These are phyloP conservation scores for Eulemur albifrons DNA, from an alignment of 2,797 vertebrate species.

Conservation along the genomic window DNA sequence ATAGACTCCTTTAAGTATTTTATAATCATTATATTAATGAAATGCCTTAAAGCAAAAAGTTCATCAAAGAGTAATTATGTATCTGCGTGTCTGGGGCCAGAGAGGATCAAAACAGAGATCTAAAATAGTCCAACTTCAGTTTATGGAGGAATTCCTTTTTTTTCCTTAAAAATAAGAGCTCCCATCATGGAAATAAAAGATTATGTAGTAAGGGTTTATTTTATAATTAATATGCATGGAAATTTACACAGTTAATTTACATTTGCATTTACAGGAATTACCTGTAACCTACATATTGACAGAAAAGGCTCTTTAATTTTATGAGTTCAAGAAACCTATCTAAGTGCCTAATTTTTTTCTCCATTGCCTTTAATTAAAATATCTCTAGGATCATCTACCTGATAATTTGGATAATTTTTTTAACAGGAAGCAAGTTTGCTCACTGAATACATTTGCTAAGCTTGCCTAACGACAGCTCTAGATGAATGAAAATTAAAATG, in stretches of 20 bases:
- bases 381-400: slow-evolving; percentile 73
- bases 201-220: slow-evolving; percentile 30
- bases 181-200: background rate
- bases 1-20: background rate
- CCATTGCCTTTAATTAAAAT: slow-evolving; percentile 78
- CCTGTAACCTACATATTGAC: slow-evolving; percentile 66
- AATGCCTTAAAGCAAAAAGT: background rate
- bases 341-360: slow-evolving; percentile 73
- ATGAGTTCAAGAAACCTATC: slow-evolving; percentile 64
- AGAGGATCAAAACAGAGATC: background rate
- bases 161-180: background rate
- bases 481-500: slow-evolving; percentile 51
- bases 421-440: slow-evolving; percentile 67
- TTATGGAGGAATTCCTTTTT: background rate
- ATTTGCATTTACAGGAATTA: slow-evolving; percentile 72
- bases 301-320: slow-evolving; percentile 70
- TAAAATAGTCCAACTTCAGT: background rate
- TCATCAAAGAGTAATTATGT: slow-evolving; percentile 35
- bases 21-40: background rate
- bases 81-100: background rate
- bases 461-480: slow-evolving; percentile 15
- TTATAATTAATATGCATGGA: slow-evolving; percentile 64
- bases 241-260: slow-evolving; percentile 73
- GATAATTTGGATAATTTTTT: slow-evolving; percentile 69
- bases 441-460: slow-evolving; percentile 63